Percentiles rank a stretch among this genome's conserved stretches.
These are phyloP conservation scores for Troides oblongomaculatus DNA, from an alignment of 2,888 invertebrate species.

Conservation along the genomic window DNA sequence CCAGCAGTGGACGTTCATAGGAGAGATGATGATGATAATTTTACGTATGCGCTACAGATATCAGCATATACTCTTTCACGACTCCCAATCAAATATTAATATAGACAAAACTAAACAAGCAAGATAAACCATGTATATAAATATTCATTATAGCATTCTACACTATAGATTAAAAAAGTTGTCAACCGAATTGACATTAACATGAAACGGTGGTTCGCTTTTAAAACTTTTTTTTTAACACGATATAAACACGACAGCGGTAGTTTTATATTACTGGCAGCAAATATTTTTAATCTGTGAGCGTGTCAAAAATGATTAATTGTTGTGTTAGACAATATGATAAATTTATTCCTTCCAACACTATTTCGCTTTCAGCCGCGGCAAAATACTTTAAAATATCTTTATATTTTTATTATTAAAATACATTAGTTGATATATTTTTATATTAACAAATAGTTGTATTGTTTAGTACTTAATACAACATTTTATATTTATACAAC, in stretches of 20 bases:
- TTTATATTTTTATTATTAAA: too few species aligned
- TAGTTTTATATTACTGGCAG: background rate
- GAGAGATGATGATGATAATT: too few species aligned
- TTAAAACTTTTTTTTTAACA: background rate
- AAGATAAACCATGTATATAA: background rate
- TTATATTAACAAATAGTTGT: too few species aligned
- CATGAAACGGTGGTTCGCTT: background rate
- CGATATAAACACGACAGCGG: conserved; percentile 3
- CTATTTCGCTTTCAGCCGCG: background rate
- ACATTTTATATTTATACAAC: too few species aligned
- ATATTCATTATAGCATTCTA: background rate
- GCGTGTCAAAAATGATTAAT: conserved; percentile 5
- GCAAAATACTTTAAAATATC: too few species aligned
- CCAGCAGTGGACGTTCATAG: too few species aligned
- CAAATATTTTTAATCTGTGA: conserved; percentile 6
- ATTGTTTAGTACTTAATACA: too few species aligned
- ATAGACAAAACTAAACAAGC: background rate
- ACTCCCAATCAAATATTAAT: background rate
- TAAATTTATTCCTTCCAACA: background rate
- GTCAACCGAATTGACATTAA: conserved; percentile 9
- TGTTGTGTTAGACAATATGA: background rate
- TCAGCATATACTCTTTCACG: background rate
- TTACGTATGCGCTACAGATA: too few species aligned
- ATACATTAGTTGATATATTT: too few species aligned
- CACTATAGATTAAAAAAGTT: conserved; percentile 16